Conservation (phyloP, 2,113 vertebrate species). For the Sturnus vulgaris region DNA sequence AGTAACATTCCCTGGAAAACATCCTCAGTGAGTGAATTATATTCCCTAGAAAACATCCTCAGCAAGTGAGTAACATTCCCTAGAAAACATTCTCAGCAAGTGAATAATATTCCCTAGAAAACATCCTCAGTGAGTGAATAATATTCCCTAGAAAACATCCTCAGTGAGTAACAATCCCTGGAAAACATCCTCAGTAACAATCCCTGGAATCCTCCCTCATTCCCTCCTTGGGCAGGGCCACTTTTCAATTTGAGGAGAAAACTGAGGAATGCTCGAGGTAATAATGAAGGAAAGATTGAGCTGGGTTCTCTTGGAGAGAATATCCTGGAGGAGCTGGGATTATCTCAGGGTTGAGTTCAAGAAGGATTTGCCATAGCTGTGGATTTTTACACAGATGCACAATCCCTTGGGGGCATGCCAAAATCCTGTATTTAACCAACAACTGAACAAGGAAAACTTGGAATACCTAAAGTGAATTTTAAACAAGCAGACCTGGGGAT, state of each 20-base stretch:
- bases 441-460: neutral
- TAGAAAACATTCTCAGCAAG: neutral
- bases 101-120: too few species aligned
- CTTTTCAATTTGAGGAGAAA: neutral
- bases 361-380: neutral
- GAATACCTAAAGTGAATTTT: neutral
- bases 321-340: neutral
- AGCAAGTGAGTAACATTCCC: constrained; percentile 82
- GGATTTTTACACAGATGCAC: fast-evolving
- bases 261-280: neutral
- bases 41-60: too few species aligned
- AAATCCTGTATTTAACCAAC: neutral
- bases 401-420: neutral
- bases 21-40: too few species aligned
- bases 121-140: too few species aligned
- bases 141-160: neutral
- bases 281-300: neutral
- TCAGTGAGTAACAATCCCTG: too few species aligned
- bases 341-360: neutral
- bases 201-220: neutral
- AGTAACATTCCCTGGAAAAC: too few species aligned
- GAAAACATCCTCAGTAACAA: neutral
- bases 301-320: neutral
- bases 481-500: neutral
- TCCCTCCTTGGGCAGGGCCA: neutral